These are phyloP conservation scores for Clinocottus analis DNA, from an alignment of 2,113 vertebrate genomes.

Conservation along the genomic window DNA sequence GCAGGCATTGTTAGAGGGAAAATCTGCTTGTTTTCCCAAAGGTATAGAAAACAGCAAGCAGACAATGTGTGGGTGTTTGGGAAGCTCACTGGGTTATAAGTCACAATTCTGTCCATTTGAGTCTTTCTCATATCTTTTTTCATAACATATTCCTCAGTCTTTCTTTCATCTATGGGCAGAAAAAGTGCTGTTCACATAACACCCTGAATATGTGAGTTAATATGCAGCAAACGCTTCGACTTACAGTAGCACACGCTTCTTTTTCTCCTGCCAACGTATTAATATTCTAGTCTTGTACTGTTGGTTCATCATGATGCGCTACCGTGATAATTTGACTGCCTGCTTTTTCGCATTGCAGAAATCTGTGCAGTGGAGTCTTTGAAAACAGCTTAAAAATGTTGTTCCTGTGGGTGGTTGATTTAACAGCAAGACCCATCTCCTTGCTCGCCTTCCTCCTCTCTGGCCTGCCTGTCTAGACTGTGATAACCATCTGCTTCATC, in stretches of 20 bases:
- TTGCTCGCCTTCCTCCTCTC: slow-evolving; percentile 54
- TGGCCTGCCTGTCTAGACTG: slow-evolving; percentile 69
- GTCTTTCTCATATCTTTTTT: slow-evolving; percentile 20
- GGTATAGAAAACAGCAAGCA: slow-evolving; percentile 13
- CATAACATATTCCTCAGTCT: background rate
- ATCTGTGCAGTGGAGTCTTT: slow-evolving; percentile 44
- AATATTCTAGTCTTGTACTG: slow-evolving; percentile 54
- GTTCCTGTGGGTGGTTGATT: slow-evolving; percentile 70
- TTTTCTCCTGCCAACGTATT: slow-evolving; percentile 13
- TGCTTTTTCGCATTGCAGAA: slow-evolving; percentile 46
- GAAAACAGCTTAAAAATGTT: slow-evolving; percentile 52
- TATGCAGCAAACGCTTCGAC: background rate
- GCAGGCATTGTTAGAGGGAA: slow-evolving; percentile 16
- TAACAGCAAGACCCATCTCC: slow-evolving; percentile 53
- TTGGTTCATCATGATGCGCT: slow-evolving; percentile 51
- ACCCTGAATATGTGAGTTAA: background rate
- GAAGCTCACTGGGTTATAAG: slow-evolving; percentile 14
- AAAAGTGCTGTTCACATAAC: slow-evolving; percentile 12
- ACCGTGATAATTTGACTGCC: slow-evolving; percentile 37
- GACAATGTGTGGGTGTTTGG: slow-evolving; percentile 40
- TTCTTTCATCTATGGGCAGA: slow-evolving; percentile 28
- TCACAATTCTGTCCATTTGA: slow-evolving; percentile 30
- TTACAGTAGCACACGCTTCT: background rate
- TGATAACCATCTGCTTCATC: slow-evolving; percentile 73
- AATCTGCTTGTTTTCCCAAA: slow-evolving; percentile 19